phyloP scores from a whole-genome alignment of 2,113 vertebrate species.

The Raja brachyura region DNA sequence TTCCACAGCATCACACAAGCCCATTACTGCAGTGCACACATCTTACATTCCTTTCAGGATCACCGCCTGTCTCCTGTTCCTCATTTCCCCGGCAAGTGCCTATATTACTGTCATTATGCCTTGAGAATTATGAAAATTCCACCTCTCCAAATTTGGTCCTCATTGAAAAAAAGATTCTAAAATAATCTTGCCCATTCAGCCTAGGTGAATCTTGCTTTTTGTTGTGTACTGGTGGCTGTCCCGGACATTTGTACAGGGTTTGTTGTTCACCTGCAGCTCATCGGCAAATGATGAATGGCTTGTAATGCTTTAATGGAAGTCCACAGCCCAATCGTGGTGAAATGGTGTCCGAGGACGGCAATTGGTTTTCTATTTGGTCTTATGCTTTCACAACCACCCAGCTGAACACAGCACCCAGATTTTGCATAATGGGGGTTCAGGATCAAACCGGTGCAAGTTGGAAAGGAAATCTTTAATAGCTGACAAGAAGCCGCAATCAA shows the following conservation, averaged over 20 bases:
- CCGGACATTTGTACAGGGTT: too few relatives aligned
- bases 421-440: neutral
- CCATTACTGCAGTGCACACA: too few relatives aligned
- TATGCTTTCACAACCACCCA: neutral
- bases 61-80: neutral
- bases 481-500: neutral
- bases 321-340: neutral
- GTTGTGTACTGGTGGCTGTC: neutral
- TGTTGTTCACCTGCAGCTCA: too few relatives aligned
- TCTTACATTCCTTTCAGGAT: neutral
- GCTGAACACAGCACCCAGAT: neutral
- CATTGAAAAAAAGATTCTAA: neutral
- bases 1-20: neutral
- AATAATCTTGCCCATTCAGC: neutral
- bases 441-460: neutral
- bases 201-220: neutral
- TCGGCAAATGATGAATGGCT: neutral
- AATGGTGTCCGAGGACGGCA: neutral
- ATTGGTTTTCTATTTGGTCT: neutral
- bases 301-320: neutral
- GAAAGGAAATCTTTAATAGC: neutral
- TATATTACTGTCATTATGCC: neutral
- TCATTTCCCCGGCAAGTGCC: neutral
- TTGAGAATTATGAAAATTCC: neutral
- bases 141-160: neutral